phyloP scores from a whole-genome alignment of 2,888 invertebrate genomes.

The Meiosimyza platycephala region DNA sequence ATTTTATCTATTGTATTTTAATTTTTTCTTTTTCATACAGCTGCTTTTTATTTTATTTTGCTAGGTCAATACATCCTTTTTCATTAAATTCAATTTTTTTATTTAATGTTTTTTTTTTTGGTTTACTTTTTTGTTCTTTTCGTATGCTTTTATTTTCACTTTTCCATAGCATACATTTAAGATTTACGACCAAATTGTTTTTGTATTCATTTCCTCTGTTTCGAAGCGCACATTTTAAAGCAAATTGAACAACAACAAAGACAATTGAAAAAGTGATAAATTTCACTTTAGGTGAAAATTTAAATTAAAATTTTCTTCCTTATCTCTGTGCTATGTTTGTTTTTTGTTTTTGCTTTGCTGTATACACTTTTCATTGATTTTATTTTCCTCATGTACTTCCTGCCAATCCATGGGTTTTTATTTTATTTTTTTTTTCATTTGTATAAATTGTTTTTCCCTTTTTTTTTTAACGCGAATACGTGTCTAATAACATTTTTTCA shows the following conservation, averaged over 20 bases:
- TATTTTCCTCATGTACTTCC: background rate
- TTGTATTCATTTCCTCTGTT: constrained; percentile 7
- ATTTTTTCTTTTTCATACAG: background rate
- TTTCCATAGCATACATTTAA: constrained; percentile 1
- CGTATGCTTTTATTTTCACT: background rate
- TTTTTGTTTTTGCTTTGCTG: too few species aligned
- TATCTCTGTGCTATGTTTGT: background rate
- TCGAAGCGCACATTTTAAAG: background rate
- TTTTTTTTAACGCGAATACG: too few species aligned
- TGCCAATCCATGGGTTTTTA: background rate
- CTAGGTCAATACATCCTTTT: background rate
- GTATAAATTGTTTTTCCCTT: background rate
- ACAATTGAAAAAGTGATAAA: constrained; percentile 28
- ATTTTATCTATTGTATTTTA: background rate
- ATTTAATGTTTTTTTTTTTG: background rate
- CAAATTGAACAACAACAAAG: background rate
- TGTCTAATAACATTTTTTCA: too few species aligned
- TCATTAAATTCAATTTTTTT: background rate
- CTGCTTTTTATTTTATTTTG: background rate
- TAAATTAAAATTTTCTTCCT: constrained; percentile 16
- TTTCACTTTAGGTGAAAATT: constrained; percentile 34
- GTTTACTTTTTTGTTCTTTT: background rate
- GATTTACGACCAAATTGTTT: constrained; percentile 10
- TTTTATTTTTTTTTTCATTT: background rate
- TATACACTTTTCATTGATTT: too few species aligned